Evolutionary conservation across 2,113 vertebrate species (phyloP).

Genomic region (Corynorhinus townsendii): DNA sequence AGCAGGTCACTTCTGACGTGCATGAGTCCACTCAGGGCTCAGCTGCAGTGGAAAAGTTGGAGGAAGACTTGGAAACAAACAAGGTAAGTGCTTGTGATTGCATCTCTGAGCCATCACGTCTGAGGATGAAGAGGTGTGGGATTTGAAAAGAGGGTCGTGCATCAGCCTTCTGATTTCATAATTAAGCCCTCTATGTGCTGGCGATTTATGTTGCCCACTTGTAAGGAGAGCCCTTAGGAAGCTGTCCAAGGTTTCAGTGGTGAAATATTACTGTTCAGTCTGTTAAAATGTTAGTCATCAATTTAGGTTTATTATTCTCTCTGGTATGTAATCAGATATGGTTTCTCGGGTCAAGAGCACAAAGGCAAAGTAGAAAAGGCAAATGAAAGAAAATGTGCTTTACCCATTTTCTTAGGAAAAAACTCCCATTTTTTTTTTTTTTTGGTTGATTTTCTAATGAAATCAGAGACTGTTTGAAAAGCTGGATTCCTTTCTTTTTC

Average conservation of each 20-base stretch:
- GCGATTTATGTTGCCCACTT: conserved; percentile 41
- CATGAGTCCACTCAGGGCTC: conserved; percentile 42
- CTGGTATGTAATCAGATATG: conserved; percentile 27
- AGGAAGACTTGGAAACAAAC: conserved; percentile 46
- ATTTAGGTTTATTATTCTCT: conserved; percentile 68
- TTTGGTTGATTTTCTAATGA: conserved; percentile 41
- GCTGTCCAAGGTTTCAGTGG: conserved; percentile 28
- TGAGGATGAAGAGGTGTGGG: conserved; percentile 21
- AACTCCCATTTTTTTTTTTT: background rate
- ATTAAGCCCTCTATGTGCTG: conserved; percentile 52
- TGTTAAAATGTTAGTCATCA: conserved; percentile 49
- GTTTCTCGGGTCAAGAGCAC: conserved; percentile 29
- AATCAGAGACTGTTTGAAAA: conserved; percentile 34
- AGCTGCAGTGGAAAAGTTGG: conserved; percentile 9
- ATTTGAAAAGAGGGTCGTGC: conserved; percentile 40
- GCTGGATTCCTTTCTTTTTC: background rate
- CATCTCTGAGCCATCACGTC: background rate
- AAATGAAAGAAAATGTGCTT: conserved; percentile 44
- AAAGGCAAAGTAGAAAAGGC: conserved; percentile 52
- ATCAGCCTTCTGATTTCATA: conserved; percentile 57
- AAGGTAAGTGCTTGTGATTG: conserved; percentile 73
- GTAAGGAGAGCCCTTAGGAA: conserved; percentile 46
- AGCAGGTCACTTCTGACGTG: conserved; percentile 46
- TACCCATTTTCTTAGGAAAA: conserved; percentile 17
- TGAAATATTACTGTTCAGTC: conserved; percentile 11